Evolutionary conservation across 2,888 invertebrate species (phyloP), one percentile per base, ranked within the genome.

Genomic region (Siphlonurus alternatus): DNA sequence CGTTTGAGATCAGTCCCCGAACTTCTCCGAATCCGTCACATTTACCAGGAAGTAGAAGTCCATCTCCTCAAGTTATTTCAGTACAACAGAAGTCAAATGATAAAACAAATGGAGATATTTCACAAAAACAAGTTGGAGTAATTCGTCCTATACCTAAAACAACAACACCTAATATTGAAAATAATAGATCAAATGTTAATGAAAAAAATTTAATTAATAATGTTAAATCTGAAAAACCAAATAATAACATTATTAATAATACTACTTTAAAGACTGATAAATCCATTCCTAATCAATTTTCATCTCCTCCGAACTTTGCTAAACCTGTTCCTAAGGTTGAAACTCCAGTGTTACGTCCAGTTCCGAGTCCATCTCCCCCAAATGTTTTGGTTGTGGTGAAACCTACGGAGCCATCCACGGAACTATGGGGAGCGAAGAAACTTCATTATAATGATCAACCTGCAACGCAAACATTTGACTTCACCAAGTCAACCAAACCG

Each of bases 391-490:
- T 56, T 38, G 59, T 23, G n/a, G 65, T 61, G 7, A 25, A 62
- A 3, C 63, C 59, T 19, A 25, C 53, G 25, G 56, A 3, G 5
- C 5, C 5, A 7, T 20, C 56, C 51, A 51, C 72, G 51, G 75
- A 71, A 56, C 71, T 74, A 66, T 75, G 77, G 78, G 76, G 76
- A 65, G 61, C 68, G 65, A 71, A 69, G 64, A 77, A 77, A 66
- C 75, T 76, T 23, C 78, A 78, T 77, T 76, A 75, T 66, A 78
- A 82, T 69, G 78, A 82, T 72, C 86, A 84, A 70, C 65, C 65
- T 51, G 86, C 87, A 69, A 81, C 85, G 25, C 85, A 91, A 78
- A 89, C 91, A 68, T 93, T 93, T 79, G 90, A 93, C 79, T 93
- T 93, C 77, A 88, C 87, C 69, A 81, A 84, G 76, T 83, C 88